Percentiles rank a stretch among this genome's conserved stretches.
Evolutionary conservation across 2,888 invertebrate genomes (phyloP).

Genomic region (Pyrocoelia pectoralis): DNA sequence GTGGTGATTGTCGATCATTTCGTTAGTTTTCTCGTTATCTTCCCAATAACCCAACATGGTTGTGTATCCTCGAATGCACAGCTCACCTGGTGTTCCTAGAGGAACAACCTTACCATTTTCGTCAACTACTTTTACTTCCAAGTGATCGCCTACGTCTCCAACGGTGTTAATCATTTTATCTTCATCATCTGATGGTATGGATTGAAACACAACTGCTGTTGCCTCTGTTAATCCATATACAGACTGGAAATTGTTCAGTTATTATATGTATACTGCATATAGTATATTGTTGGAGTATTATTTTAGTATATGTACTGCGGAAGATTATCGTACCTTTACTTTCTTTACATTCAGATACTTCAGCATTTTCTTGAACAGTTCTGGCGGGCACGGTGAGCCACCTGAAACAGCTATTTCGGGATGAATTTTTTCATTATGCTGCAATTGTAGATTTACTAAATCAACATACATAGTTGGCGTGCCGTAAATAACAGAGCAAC

Average conservation of each 20-base stretch:
- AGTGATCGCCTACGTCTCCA: slow-evolving; percentile 65
- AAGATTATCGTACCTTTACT: slow-evolving; percentile 66
- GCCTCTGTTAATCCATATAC: slow-evolving; percentile 71
- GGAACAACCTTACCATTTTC: slow-evolving; percentile 71
- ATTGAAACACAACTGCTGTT: slow-evolving; percentile 65
- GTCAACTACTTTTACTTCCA: slow-evolving; percentile 73
- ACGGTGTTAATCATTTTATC: slow-evolving; percentile 61
- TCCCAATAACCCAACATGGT: slow-evolving; percentile 86
- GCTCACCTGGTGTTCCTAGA: no score
- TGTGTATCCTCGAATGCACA: no score
- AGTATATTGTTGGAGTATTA: neutral
- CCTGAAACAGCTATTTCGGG: slow-evolving; percentile 70
- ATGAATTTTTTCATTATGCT: slow-evolving; percentile 60
- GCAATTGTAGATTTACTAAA: slow-evolving; percentile 65
- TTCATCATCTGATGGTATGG: slow-evolving; percentile 60
- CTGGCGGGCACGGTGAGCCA: slow-evolving; percentile 75
- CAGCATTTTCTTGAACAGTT: slow-evolving; percentile 64
- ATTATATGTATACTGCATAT: no score
- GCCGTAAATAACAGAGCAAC: slow-evolving; percentile 76
- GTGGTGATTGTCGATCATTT: slow-evolving; percentile 70
- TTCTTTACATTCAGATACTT: slow-evolving; percentile 59
- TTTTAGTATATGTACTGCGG: no score
- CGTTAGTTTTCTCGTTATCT: slow-evolving; percentile 76
- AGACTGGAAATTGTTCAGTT: slow-evolving; percentile 59
- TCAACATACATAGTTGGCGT: slow-evolving; percentile 91